Evolutionary conservation across 2,797 vertebrate species (phyloP).

Genomic region (Phoxinus dragarum): DNA sequence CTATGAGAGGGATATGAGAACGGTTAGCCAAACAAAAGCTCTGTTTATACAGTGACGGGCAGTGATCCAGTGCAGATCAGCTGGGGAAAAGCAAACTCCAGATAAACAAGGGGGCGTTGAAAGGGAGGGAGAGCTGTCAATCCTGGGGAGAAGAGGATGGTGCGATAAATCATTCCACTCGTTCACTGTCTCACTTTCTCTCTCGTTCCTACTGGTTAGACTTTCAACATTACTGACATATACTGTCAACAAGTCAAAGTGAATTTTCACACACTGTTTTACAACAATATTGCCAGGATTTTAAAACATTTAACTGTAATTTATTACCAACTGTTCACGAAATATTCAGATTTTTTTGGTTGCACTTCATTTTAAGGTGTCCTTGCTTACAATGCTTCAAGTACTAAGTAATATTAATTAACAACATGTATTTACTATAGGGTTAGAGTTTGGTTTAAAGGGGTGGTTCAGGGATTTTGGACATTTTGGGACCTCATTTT

Average conservation of each 20-base stretch:
- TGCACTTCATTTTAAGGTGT: not conserved
- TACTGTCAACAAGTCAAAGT: not conserved
- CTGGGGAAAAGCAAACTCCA: slow-evolving; percentile 20
- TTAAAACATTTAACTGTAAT: too few species aligned
- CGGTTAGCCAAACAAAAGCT: slow-evolving; percentile 35
- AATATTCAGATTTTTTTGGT: not conserved
- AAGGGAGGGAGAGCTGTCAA: not conserved
- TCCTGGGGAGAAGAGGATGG: not conserved
- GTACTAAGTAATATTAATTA: not conserved
- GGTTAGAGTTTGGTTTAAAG: not conserved
- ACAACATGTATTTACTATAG: not conserved
- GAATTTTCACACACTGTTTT: not conserved
- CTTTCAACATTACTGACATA: not conserved
- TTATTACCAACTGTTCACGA: not conserved
- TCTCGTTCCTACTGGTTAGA: not conserved
- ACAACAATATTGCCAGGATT: not conserved
- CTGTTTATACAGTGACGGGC: slow-evolving; percentile 34
- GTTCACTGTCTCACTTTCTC: not conserved
- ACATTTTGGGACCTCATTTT: too few species aligned
- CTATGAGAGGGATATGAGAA: slow-evolving; percentile 19
- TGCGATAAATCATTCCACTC: slow-evolving; percentile 20
- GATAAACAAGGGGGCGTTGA: slow-evolving; percentile 32
- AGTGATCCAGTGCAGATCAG: slow-evolving; percentile 34
- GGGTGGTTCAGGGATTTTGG: too few species aligned
- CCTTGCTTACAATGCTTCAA: not conserved